Base-by-base conservation (phyloP, 1,140 invertebrate species). In the Lasaia peninsularis region DNA sequence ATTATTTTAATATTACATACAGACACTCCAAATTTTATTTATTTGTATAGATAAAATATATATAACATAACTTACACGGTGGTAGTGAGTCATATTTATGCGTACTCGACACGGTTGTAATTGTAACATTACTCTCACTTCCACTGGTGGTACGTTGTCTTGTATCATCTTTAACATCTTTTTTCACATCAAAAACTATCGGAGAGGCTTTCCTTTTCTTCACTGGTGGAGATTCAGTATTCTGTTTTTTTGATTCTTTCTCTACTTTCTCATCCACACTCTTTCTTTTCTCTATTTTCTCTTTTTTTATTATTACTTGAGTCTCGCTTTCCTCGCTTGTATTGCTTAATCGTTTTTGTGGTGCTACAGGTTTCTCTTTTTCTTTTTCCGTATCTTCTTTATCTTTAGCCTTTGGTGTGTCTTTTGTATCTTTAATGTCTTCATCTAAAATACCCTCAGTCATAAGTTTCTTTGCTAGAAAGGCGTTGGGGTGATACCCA, bases 401-500 rank as follows among this genome's bases (percentile, higher is more conserved):
- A 54, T 75, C 60, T 31, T 77, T 78, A 3, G 79, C 70, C 14
- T 74, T 80, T 52, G 8, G 56, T 62, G 48, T 61, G 21, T 61
- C 55, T 18, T 28, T 55, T 16, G 67, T 58, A 60, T 80, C 76
- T 50, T 80, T 73, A 11, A 85, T 74, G 9, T 80, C 84, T 4
- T 81, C 77, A 12, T 78, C 75, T 9, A 87, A 16, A 12, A 86
- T 40, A 8, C 80, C 86, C 73, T 88, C 86, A 11, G 78, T 89
- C 53, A 71, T 71, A 0, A 90, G 75, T 71, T 90, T 90, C 66
- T 89, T 90, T 6, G 86, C 83, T 1, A 90, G 71, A 56, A 90
- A 90, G 11, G 88, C 77, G 52, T 90, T 90, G 4, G 88, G 86
- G 65, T 89, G 73, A 35, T 90, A 89, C 0, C 92, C 92, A 67